Evolutionary conservation across 2,888 invertebrate species (phyloP).

Genomic region (Timema cristinae): DNA sequence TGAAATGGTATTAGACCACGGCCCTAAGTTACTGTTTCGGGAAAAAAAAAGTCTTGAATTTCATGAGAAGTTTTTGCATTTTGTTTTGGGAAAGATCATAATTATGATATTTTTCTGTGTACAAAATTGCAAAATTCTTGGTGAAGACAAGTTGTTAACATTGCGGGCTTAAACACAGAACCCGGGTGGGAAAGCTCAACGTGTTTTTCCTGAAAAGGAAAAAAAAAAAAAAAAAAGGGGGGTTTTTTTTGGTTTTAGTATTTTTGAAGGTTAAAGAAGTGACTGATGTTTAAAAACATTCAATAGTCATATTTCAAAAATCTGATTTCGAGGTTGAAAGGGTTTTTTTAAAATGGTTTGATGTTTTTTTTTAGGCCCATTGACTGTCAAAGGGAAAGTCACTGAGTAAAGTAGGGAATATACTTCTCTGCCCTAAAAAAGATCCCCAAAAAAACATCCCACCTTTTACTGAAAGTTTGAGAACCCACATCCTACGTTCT

Average conservation of each 20-base stretch:
- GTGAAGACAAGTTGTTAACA: background rate
- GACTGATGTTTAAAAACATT: background rate
- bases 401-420: background rate
- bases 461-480: background rate
- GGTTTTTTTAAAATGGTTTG: background rate
- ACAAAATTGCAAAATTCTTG: constrained; percentile 15
- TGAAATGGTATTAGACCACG: background rate
- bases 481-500: background rate
- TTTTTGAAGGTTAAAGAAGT: background rate
- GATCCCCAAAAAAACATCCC: background rate
- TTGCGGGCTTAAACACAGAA: constrained; percentile 8
- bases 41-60: constrained; percentile 1
- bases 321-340: background rate
- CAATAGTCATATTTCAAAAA: background rate
- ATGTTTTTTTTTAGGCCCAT: background rate
- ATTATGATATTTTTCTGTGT: constrained; percentile 11
- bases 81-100: background rate
- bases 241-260: background rate
- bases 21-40: background rate
- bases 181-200: constrained; percentile 13
- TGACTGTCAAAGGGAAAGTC: background rate
- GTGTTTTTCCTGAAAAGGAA: background rate
- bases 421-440: background rate
- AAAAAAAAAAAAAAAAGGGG: too few species aligned
- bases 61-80: constrained; percentile 15